phyloP scores from a whole-genome alignment of 2,888 invertebrate species.

The Cataglyphis altisquamis region DNA sequence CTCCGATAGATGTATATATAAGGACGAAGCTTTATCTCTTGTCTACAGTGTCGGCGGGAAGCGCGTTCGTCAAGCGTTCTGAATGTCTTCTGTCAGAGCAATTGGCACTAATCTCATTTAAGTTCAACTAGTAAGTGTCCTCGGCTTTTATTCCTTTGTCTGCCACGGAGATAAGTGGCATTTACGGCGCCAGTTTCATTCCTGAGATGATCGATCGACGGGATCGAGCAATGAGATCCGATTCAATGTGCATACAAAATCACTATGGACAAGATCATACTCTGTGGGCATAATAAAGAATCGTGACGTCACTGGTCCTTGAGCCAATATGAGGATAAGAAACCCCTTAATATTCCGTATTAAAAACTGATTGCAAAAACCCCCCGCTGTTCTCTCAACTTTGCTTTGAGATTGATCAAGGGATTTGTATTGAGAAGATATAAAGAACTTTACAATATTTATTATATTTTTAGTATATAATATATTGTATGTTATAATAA shows the following conservation, averaged over 20 bases:
- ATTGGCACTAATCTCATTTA: constrained; percentile 82
- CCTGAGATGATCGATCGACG: constrained; percentile 73
- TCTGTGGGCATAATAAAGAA: constrained; percentile 48
- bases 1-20: not conserved
- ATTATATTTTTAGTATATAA: not conserved
- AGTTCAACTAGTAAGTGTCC: constrained; percentile 70
- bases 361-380: constrained; percentile 45
- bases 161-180: constrained; percentile 71
- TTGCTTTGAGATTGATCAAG: not conserved
- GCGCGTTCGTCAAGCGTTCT: constrained; percentile 71
- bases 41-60: constrained; percentile 62
- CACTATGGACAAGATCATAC: constrained; percentile 32
- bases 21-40: constrained; percentile 3
- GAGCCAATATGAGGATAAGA: constrained; percentile 46
- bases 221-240: constrained; percentile 61
- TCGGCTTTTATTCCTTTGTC: constrained; percentile 77
- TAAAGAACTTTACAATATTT: not conserved
- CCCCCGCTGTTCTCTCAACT: constrained; percentile 10
- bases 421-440: not conserved
- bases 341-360: constrained; percentile 43
- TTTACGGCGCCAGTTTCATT: constrained; percentile 75
- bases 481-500: too few relatives aligned
- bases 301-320: constrained; percentile 53
- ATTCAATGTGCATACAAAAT: constrained; percentile 61
- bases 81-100: constrained; percentile 76